Base-by-base conservation (phyloP, 2,113 vertebrate genomes). In the Mesitornis unicolor region DNA sequence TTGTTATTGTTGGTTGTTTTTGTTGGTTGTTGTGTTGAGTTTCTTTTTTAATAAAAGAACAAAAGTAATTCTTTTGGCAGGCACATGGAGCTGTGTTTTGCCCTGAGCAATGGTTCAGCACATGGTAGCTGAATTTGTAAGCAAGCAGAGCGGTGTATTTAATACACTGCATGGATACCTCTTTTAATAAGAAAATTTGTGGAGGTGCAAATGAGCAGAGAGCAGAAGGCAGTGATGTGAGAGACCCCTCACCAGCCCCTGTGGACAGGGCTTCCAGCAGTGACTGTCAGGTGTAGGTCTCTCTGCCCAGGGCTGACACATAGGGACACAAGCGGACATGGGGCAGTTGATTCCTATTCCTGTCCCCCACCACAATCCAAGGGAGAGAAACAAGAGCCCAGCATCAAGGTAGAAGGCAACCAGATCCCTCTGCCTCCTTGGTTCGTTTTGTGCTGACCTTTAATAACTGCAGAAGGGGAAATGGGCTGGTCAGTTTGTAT, bases 381-480 rank as follows among this genome's bases (percentile, higher is more conserved):
- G 26, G 13, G 68, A 82, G 38, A 76, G 43, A 85, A 90, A 56
- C 9, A 36, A 51, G 57, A 95, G 15, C 28, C 11, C 54, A 53
- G 67, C 13, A 71, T 68, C 36, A 61, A 83, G 83, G 43, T n/a
- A 53, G 80, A 94, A 64, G 31, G 42, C 0, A 0, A 81, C 29
- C 42, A 74, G 42, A 74, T 84, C 33, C 40, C 21, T 69, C 40
- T 76, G 51, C 57, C 51, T 91, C 75, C 80, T 60, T 60, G n/a
- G 17, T 28, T 95, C 18, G 2, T 77, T 95, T 47, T 78, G 51
- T 75, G 61, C 60, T 89, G 93, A 43, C 94, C 86, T 93, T 95
- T 91, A 95, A 89, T 89, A 77, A 90, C 40, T 91, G 90, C 75
- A 93, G 90, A 69, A 88, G 36, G 82, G 75, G 63, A 90, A 83